Evolutionary conservation across 1,140 invertebrate species (phyloP), one percentile per base, ranked within the genome.

Genomic region (Penaeus chinensis): DNA sequence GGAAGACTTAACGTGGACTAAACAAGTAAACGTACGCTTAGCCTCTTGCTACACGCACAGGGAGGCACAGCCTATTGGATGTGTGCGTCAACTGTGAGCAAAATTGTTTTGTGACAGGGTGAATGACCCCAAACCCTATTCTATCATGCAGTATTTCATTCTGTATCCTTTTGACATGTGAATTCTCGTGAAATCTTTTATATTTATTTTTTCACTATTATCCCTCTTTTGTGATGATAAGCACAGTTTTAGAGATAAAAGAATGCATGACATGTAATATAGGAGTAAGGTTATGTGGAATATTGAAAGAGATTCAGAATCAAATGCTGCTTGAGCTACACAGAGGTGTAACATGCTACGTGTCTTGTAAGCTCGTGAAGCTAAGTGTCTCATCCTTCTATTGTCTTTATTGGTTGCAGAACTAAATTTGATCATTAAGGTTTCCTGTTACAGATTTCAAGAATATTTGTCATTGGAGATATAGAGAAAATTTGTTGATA

Each of bases 1-100:
- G 81, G 32, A 66, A 82, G 81, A 82, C 81, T n/a, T n/a, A 37
- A 61, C 37, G 63, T 82, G 81, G 81, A 82, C 60, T 62, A 66
- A 65, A 66, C 81, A 47, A 47, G 32, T 82, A 42, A 47, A 42
- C 81, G 81, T 82, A 69, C 20, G 81, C 81, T 82, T 82, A 82
- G 54, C 71, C 71, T 74, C 80, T 24, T 82, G 65, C 81, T 65
- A 61, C 19, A 65, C 65, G 81, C 81, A 82, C 81, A 18, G 65
- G 81, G 81, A 24, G 81, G 27, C 62, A 69, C 27, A 69, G 81
- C 63, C 81, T 66, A 66, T 42, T 82, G 65, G 63, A 82, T 82
- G 81, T 82, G 65, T 82, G 63, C 81, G 81, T 82, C 81, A 82
- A 66, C 63, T 82, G 81, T 82, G 63, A 69, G 18, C 63, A 69